Base-by-base conservation (phyloP, 1,140 invertebrate genomes). In the Pteromalus puparum region DNA sequence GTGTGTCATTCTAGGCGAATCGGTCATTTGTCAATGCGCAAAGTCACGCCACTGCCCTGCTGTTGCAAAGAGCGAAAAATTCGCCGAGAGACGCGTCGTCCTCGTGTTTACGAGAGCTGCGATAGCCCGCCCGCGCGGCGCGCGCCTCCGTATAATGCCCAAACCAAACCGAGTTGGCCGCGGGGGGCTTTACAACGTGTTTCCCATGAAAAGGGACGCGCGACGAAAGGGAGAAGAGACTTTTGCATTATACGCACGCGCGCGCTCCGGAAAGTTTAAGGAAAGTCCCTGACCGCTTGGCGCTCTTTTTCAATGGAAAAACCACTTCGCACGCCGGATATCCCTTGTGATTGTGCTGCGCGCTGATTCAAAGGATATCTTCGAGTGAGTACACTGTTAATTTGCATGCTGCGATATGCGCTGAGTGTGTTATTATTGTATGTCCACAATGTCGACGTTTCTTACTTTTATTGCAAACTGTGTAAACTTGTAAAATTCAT, bases 261-360 rank as follows among this genome's bases (percentile, higher is more conserved):
- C 72, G 38, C 9, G 38, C 38, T 9, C 38, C 38, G 72, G 18
- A 75, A 38, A 75, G n/a, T 18, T 26, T 10, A 13, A 42, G 34
- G 70, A 73, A 73, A 73, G n/a, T 73, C 70, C 26, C 70, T 42
- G 38, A 42, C 6, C 30, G 13, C 18, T 6, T 12, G 28, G 12
- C 70, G 70, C 30, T 34, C 28, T 18, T 34, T 73, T 73, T 46
- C 28, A n/a, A 75, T 24, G 34, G 38, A 46, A n/a, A 42, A 46
- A 75, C 18, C 73, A 75, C 34, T 46, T 38, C 34, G 18, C 34
- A 7, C 73, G 28, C 73, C 73, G 73, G 73, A 75, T 75, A 46
- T 75, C 73, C 73, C 73, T 75, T 46, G 46, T 46, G 38, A 75
- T 75, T 38, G 18, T 75, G 73, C 38, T 13, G 28, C 28, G 18